phyloP scores from a whole-genome alignment of 2,113 vertebrate genomes.

The Pardalotus punctatus region DNA sequence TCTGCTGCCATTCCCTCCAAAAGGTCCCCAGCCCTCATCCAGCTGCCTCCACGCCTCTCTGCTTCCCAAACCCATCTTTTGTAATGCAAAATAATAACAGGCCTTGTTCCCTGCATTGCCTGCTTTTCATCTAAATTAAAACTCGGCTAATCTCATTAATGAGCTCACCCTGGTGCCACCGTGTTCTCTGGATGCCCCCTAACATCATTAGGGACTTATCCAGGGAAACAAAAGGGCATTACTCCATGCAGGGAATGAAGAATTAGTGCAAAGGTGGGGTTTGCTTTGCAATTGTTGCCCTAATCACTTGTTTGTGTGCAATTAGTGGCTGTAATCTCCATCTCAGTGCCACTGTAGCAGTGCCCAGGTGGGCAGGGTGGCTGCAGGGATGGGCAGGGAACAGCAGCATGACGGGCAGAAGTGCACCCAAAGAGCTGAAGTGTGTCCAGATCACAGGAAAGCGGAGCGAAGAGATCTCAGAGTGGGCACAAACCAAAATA shows the following conservation, averaged over 20 bases:
- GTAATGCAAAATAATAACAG: slow-evolving; percentile 20
- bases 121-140: slow-evolving; percentile 73
- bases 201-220: slow-evolving; percentile 60
- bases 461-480: neutral
- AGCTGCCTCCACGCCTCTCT: neutral
- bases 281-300: neutral
- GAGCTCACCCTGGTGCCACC: slow-evolving; percentile 50
- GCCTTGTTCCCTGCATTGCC: slow-evolving; percentile 41
- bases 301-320: slow-evolving; percentile 25
- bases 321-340: slow-evolving; percentile 19
- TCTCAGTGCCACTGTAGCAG: neutral
- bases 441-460: neutral
- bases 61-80: slow-evolving; percentile 64
- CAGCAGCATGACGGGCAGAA: neutral
- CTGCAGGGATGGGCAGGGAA: neutral
- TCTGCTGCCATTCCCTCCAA: neutral
- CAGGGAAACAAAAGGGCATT: slow-evolving; percentile 30
- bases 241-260: neutral
- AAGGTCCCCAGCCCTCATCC: neutral
- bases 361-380: neutral
- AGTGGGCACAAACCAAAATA: neutral
- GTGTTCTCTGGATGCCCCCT: slow-evolving; percentile 50
- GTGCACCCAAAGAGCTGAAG: neutral
- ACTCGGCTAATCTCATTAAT: slow-evolving; percentile 72
- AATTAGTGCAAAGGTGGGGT: neutral